Evolutionary conservation across 1,140 invertebrate species (phyloP), one percentile per base, ranked within the genome.

Genomic region (Calliphora vicina): DNA sequence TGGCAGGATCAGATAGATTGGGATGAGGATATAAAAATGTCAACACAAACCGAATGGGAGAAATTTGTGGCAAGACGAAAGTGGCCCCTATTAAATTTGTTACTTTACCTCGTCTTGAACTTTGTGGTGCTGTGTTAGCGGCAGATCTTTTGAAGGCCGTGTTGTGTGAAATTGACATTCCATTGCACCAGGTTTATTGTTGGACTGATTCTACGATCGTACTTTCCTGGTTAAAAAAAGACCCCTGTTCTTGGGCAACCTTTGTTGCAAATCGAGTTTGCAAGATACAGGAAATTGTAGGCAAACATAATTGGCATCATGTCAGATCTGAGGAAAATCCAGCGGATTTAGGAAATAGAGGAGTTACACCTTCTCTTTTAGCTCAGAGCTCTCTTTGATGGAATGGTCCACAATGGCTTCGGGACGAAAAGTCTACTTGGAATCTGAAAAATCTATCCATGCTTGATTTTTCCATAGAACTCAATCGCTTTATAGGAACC

Each of bases 301-400:
- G n/a, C n/a, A n/a, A n/a, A n/a, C n/a, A n/a, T n/a, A n/a, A n/a
- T n/a, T n/a, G n/a, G n/a, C n/a, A 71, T n/a, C 90, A 92, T 84
- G 87, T 92, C 0, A 57, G 82, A 9, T 87, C 89, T 1, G 76
- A 82, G 26, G 82, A 91, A 1, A 92, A 93, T 86, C 91, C 91
- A 50, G 91, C 91, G 0, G 91, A 93, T 86, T 83, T 86, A 15
- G 83, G 87, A 6, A 92, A 91, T 12, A 85, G 91, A 80, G 91
- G 91, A 17, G 27, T 87, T 4, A 50, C 82, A 26, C 84, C 85
- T 10, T 13, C 81, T 42, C 81, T 88, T 27, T 73, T 89, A 13
- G 73, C 85, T 81, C 57, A 90, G 12, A 89, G 90, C 29, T 85
- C 86, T n/a, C 23, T 12, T 10, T 82, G n/a, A n/a, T n/a, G n/a